Percentiles rank a stretch among this genome's conserved stretches.
These are phyloP conservation scores for Gymnothorax javanicus DNA, from an alignment of 2,797 vertebrate species.

Conservation along the genomic window DNA sequence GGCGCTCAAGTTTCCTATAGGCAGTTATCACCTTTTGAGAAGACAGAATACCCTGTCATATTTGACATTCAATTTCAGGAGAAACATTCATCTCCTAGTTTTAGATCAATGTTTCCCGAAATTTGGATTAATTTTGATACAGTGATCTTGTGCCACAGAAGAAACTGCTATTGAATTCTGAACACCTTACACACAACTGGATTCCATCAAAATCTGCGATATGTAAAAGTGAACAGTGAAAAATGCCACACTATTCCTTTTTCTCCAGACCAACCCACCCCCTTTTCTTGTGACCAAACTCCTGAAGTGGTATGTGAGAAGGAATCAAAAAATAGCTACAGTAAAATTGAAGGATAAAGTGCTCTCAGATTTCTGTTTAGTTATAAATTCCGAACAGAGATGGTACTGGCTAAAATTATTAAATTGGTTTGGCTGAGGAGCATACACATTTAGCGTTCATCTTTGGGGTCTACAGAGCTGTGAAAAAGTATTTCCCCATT, in stretches of 20 bases:
- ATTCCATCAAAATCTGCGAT: neutral
- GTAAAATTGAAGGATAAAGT: neutral
- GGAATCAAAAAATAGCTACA: neutral
- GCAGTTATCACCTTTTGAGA: conserved; percentile 43
- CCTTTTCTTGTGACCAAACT: neutral
- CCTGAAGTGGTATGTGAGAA: neutral
- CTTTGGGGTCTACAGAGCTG: neutral
- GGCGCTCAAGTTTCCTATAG: conserved; percentile 44
- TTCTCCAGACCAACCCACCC: neutral
- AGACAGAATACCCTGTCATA: conserved; percentile 25
- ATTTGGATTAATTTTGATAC: neutral
- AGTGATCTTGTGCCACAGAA: neutral
- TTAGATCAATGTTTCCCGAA: neutral
- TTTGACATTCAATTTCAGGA: conserved; percentile 34
- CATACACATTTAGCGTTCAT: neutral
- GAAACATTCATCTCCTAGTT: conserved; percentile 8
- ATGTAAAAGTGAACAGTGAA: too few species aligned
- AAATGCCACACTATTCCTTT: neutral
- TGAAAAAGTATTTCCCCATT: too few species aligned
- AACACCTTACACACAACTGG: neutral
- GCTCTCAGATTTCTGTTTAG: neutral
- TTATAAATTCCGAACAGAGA: neutral
- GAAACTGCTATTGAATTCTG: neutral
- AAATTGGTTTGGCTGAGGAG: neutral
- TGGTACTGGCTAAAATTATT: neutral